phyloP scores from a whole-genome alignment of 1,140 invertebrate genomes.

The Octopus sinensis region DNA sequence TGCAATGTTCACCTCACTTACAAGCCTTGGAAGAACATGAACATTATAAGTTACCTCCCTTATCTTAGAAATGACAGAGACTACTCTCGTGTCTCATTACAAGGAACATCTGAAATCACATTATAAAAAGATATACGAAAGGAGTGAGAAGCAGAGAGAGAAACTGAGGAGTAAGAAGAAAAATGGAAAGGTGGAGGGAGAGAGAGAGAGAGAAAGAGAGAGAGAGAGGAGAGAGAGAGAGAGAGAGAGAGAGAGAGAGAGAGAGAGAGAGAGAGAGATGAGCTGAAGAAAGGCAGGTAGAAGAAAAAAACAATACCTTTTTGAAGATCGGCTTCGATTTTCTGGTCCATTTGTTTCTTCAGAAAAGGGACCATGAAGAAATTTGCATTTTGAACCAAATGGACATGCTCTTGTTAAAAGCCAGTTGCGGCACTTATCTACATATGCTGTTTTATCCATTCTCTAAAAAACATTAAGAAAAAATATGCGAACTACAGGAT shows the following conservation, averaged over 20 bases:
- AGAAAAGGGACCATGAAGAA: slow-evolving; percentile 33
- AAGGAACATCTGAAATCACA: too few species aligned
- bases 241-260: neutral
- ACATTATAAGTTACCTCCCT: too few species aligned
- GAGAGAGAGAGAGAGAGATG: neutral
- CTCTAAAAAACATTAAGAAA: slow-evolving; percentile 7
- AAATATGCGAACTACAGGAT: neutral
- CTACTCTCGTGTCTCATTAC: too few species aligned
- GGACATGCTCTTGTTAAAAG: slow-evolving; percentile 31
- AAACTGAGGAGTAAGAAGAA: neutral
- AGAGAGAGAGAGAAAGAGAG: neutral
- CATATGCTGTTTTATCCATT: slow-evolving; percentile 13
- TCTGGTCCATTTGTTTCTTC: slow-evolving; percentile 16
- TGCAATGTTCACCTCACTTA: too few species aligned
- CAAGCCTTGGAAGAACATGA: too few species aligned
- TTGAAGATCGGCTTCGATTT: neutral
- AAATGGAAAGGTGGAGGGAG: neutral
- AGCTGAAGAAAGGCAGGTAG: neutral
- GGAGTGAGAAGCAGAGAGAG: neutral
- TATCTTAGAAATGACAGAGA: too few species aligned
- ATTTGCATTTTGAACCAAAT: slow-evolving; percentile 40
- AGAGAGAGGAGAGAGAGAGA: neutral
- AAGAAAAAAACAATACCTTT: neutral
- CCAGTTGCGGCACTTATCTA: slow-evolving; percentile 36
- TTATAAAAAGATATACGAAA: neutral